These are phyloP conservation scores for Mythimna albipuncta DNA, from an alignment of 2,888 invertebrate genomes.

Conservation along the genomic window DNA sequence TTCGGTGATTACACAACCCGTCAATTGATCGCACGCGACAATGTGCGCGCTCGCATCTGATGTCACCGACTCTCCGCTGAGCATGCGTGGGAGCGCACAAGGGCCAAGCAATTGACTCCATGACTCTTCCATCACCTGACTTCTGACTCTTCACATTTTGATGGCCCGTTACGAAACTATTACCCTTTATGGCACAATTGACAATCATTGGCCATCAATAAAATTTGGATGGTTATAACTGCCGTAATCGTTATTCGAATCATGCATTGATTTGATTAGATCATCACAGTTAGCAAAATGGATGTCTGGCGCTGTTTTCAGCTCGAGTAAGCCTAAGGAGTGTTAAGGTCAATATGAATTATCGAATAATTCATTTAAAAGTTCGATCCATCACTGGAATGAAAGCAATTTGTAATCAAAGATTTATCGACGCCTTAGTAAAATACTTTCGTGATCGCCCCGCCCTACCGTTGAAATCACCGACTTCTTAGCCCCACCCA, in stretches of 20 bases:
- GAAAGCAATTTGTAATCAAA: constrained; percentile 60
- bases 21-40: constrained; percentile 55
- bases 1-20: constrained; percentile 56
- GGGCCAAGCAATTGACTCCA: constrained; percentile 72
- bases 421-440: constrained; percentile 54
- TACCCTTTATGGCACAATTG: constrained; percentile 61
- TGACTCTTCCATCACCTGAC: constrained; percentile 70
- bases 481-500: constrained; percentile 61
- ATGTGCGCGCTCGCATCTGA: constrained; percentile 39
- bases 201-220: constrained; percentile 57
- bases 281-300: constrained; percentile 32
- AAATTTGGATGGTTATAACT: constrained; percentile 16
- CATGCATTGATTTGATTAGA: constrained; percentile 47
- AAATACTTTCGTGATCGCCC: constrained; percentile 46
- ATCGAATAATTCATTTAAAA: constrained; percentile 49
- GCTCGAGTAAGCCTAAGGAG: constrained; percentile 39
- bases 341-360: constrained; percentile 51
- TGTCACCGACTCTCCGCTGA: constrained; percentile 65
- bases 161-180: constrained; percentile 54
- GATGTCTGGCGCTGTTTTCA: constrained; percentile 33
- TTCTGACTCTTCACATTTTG: constrained; percentile 71
- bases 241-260: constrained; percentile 35
- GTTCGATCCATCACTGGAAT: constrained; percentile 46
- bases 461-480: constrained; percentile 50
- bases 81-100: constrained; percentile 60